phyloP scores from a whole-genome alignment of 2,888 invertebrate species.

The Venustoraphidia nigricollis region DNA sequence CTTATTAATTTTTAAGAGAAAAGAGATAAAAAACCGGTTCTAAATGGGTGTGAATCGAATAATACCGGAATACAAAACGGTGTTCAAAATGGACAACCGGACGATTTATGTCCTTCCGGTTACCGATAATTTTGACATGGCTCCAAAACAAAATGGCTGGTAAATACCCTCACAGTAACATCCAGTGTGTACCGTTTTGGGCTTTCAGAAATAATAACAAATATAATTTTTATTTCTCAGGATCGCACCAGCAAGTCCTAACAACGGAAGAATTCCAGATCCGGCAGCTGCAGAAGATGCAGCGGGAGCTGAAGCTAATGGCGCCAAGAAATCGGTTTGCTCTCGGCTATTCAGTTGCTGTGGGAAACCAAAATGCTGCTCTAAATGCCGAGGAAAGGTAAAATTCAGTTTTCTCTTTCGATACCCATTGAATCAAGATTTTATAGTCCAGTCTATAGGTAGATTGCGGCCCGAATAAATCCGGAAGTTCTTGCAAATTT shows the following conservation, averaged over 20 bases:
- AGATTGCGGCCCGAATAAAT: too few species aligned
- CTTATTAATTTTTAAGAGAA: not conserved
- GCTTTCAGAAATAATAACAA: not conserved
- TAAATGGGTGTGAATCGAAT: not conserved
- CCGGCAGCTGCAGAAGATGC: not conserved
- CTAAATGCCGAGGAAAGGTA: not conserved
- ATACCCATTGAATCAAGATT: too few species aligned
- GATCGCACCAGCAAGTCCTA: not conserved
- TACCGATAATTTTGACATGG: not conserved
- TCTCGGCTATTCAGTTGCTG: not conserved
- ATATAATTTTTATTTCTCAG: not conserved
- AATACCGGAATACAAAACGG: constrained; percentile 1
- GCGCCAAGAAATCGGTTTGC: not conserved
- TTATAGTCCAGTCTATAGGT: too few species aligned
- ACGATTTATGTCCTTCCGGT: constrained; percentile 5
- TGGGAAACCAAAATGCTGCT: not conserved
- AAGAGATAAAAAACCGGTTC: not conserved
- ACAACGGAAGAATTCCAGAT: not conserved
- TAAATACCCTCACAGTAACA: not conserved
- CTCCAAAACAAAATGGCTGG: not conserved
- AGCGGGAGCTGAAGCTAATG: too few species aligned
- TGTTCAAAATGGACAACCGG: constrained; percentile 5
- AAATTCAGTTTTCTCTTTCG: too few species aligned
- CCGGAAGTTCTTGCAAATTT: too few species aligned
- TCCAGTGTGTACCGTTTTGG: not conserved